A percentile compares a stretch with the other conserved stretches of the same genome.
These are phyloP conservation scores for Porites evermanni DNA, from an alignment of 92 coral and sea anemone species.

Conservation along the genomic window DNA sequence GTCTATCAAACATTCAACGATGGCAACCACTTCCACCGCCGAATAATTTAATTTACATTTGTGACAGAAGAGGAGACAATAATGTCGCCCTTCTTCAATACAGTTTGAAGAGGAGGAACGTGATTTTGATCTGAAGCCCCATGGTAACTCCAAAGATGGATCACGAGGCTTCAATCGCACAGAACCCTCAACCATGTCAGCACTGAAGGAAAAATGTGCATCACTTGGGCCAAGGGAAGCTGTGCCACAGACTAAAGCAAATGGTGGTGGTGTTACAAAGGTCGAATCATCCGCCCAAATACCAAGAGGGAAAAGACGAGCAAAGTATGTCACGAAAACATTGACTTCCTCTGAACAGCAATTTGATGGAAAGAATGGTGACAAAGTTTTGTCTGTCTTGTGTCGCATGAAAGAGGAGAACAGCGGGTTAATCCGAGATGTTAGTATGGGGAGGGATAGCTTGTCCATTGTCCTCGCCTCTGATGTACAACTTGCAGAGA, in stretches of 20 bases:
- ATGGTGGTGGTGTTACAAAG: constrained; percentile 35
- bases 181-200: constrained; percentile 14
- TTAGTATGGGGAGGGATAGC: constrained; percentile 31
- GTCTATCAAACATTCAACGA: constrained; percentile 30
- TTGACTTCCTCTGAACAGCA: constrained; percentile 21
- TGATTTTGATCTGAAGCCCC: constrained; percentile 27
- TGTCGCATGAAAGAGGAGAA: constrained; percentile 29
- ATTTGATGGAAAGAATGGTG: constrained; percentile 1
- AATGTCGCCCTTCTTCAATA: constrained; percentile 35
- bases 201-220: constrained; percentile 36
- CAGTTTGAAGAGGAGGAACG: constrained; percentile 11
- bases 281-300: constrained; percentile 23
- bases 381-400: constrained; percentile 34
- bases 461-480: constrained; percentile 27
- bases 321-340: constrained; percentile 11
- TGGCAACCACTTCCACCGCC: constrained; percentile 12
- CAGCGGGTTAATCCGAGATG: constrained; percentile 22
- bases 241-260: constrained; percentile 18
- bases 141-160: constrained; percentile 31
- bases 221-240: constrained; percentile 33
- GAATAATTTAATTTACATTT: background rate
- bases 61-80: constrained; percentile 33
- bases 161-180: constrained; percentile 27
- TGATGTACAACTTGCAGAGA: constrained; percentile 38
- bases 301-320: constrained; percentile 31